Percentiles rank a stretch among this genome's conserved stretches.
These are phyloP conservation scores for Macrophya annulata DNA, from an alignment of 2,888 invertebrate species.

Conservation along the genomic window DNA sequence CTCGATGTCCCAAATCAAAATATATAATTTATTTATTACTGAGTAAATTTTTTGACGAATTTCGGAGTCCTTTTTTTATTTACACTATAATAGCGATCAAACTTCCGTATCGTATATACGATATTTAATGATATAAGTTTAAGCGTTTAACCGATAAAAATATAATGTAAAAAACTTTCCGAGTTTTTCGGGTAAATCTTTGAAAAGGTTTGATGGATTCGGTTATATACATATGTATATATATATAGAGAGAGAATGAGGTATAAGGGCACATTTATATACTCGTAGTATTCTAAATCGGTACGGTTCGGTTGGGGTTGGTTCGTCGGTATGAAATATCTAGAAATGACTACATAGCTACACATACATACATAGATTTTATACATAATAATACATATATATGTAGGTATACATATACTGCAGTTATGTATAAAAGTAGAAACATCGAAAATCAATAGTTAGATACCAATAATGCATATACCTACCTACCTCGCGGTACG, in stretches of 20 bases:
- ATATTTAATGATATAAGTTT: not conserved
- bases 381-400: slow-evolving; percentile 65
- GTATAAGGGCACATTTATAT: not conserved
- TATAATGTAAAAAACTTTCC: not conserved
- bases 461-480: not conserved
- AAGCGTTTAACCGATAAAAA: slow-evolving; percentile 5
- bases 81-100: not conserved
- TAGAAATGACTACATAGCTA: slow-evolving; percentile 58
- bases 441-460: slow-evolving; percentile 67
- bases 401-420: slow-evolving; percentile 60
- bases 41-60: not conserved
- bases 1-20: too few species aligned
- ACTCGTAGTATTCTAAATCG: not conserved
- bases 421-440: slow-evolving; percentile 26
- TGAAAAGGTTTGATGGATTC: not conserved
- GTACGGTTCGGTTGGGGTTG: not conserved
- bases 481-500: not conserved
- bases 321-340: slow-evolving; percentile 16
- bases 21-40: not conserved
- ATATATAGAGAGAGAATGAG: not conserved
- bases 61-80: not conserved
- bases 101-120: not conserved
- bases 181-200: not conserved
- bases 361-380: slow-evolving; percentile 61
- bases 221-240: not conserved